Evolutionary conservation across 2,113 vertebrate species (phyloP), one percentile per base, ranked within the genome.

Genomic region (Balaenoptera acutorostrata): DNA sequence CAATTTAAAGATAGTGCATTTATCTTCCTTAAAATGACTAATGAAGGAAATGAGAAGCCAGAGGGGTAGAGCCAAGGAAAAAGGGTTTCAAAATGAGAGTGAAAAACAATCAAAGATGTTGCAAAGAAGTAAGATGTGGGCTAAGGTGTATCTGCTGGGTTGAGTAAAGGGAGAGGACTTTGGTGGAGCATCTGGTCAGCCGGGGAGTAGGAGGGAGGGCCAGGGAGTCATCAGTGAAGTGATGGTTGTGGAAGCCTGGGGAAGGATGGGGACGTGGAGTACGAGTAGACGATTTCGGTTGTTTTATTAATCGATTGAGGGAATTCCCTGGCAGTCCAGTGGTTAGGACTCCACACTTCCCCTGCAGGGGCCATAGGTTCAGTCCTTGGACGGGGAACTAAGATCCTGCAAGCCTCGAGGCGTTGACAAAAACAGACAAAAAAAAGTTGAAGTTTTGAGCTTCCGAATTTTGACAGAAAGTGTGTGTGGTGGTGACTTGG

Each of bases 1-100:
- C 55, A 80, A 36, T 25, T 92, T 92, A 89, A 94, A 81, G 49
- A 77, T 20, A 77, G 71, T 29, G 66, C 29, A 61, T 49, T 71
- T 82, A 41, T 61, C 25, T 78, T 75, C 39, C 75, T 52, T 71
- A 77, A 92, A 69, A 77, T 83, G 88, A 84, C 29, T 44, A 59
- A 27, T 57, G 44, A 88, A 52, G 49, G 68, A 92, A 61, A 88
- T 49, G 44, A 49, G 29, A 21, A 77, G 44, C 74, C 44, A 44
- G 77, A 64, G 31, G 25, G n/a, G 25, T 57, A n/a, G 27, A 89
- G 44, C 55, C 68, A 82, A 27, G 55, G 74, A 85, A 49, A 85
- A 63, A 80, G 27, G 11, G 9, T n/a, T 81, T 95, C 39, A 25
- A 21, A 78, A 59, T 41, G 36, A 77, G 17, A 78, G 39, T 15